These are phyloP conservation scores for Lordiphosa collinella DNA, from an alignment of 1,140 invertebrate species.

Conservation along the genomic window DNA sequence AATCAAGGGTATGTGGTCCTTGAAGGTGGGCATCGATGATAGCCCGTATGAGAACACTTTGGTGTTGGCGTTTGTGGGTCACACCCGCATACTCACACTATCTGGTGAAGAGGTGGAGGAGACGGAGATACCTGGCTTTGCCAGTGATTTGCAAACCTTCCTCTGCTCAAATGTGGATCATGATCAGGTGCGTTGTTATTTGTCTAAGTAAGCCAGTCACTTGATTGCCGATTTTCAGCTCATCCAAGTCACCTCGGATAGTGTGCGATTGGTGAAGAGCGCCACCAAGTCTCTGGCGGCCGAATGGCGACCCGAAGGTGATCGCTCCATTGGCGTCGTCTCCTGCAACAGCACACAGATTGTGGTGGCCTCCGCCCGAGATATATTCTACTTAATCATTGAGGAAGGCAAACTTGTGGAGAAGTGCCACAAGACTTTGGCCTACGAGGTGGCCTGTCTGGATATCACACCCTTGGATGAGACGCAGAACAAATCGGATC, in stretches of 20 bases:
- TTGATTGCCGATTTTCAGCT: slow-evolving; percentile 27
- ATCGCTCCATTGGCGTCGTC: slow-evolving; percentile 92
- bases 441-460: slow-evolving; percentile 94
- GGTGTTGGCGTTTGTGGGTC: slow-evolving; percentile 95
- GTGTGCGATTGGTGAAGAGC: slow-evolving; percentile 85
- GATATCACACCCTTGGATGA: slow-evolving; percentile 93
- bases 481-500: slow-evolving; percentile 83
- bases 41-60: slow-evolving; percentile 89
- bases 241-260: slow-evolving; percentile 86
- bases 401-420: slow-evolving; percentile 84
- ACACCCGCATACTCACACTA: slow-evolving; percentile 92
- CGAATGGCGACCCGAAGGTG: slow-evolving; percentile 89
- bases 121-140: slow-evolving; percentile 94
- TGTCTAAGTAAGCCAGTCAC: too few relatives aligned
- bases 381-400: slow-evolving; percentile 94
- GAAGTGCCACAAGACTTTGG: slow-evolving; percentile 79
- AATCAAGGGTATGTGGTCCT: slow-evolving; percentile 98
- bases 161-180: slow-evolving; percentile 93
- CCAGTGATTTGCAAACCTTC: slow-evolving; percentile 95
- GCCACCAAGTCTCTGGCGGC: slow-evolving; percentile 85
- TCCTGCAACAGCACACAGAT: slow-evolving; percentile 91
- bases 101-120: slow-evolving; percentile 98
- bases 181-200: slow-evolving; percentile 84
- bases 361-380: slow-evolving; percentile 92
- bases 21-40: slow-evolving; percentile 86